phyloP scores from a whole-genome alignment of 2,113 vertebrate genomes.

The Polypterus senegalus region DNA sequence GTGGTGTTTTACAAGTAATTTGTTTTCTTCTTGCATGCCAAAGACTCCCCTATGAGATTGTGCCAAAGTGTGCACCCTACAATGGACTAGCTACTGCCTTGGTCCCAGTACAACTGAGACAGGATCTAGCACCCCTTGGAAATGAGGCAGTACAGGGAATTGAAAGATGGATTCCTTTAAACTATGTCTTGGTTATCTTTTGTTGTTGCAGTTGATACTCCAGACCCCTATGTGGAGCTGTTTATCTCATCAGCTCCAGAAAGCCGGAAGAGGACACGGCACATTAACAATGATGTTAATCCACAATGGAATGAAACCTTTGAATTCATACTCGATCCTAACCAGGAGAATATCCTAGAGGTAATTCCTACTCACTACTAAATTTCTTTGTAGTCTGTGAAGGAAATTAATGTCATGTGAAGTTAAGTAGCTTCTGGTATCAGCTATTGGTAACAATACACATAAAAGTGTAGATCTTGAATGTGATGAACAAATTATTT shows the following conservation, averaged over 20 bases:
- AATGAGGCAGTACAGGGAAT: no score
- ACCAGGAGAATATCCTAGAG: constrained; percentile 81
- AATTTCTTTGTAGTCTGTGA: no score
- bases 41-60: no score
- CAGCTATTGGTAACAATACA: not conserved
- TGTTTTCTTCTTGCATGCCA: no score
- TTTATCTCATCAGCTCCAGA: constrained; percentile 81
- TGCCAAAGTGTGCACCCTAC: not conserved
- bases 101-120: not conserved
- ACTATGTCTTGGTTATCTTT: constrained; percentile 1
- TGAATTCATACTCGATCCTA: constrained; percentile 84
- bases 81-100: not conserved
- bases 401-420: constrained; percentile 1
- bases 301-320: constrained; percentile 88
- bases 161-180: not conserved
- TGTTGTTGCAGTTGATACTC: constrained; percentile 71
- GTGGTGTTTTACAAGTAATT: no score
- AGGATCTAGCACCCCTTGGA: not conserved
- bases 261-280: constrained; percentile 76
- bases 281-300: constrained; percentile 84
- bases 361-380: constrained; percentile 34
- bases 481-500: no score
- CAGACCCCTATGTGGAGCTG: constrained; percentile 88
- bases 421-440: not conserved
- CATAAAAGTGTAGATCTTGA: not conserved